These are phyloP conservation scores for Todus mexicanus DNA, from an alignment of 2,797 vertebrate genomes.

Conservation along the genomic window DNA sequence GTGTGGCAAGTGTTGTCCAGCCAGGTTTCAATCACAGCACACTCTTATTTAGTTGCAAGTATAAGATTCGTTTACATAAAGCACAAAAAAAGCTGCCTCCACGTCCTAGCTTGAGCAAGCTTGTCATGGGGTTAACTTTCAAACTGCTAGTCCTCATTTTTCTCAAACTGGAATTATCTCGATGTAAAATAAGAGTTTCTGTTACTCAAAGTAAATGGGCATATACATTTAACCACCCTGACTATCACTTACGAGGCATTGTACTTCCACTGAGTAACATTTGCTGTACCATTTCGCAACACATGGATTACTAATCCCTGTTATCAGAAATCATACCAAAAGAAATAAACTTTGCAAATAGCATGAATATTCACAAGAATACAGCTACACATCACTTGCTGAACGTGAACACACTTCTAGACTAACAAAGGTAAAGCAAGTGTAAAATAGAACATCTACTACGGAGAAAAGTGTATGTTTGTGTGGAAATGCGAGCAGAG, in stretches of 20 bases:
- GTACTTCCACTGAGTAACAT: neutral
- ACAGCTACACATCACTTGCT: neutral
- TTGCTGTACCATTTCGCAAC: neutral
- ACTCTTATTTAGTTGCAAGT: neutral
- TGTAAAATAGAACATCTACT: fast-evolving
- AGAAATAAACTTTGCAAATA: neutral
- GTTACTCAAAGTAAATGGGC: neutral
- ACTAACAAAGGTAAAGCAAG: neutral
- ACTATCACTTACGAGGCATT: neutral
- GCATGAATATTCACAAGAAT: neutral
- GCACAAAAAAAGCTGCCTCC: neutral
- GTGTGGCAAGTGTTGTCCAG: neutral
- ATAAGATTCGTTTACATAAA: neutral
- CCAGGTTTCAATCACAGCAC: neutral
- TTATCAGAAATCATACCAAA: neutral
- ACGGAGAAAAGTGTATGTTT: neutral
- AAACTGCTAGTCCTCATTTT: neutral
- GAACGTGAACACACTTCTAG: neutral
- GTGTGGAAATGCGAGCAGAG: fast-evolving
- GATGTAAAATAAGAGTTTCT: neutral
- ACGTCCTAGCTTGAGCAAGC: neutral
- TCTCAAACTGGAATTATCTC: neutral
- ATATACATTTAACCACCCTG: neutral
- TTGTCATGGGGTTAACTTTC: neutral
- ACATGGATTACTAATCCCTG: neutral